phyloP scores from a whole-genome alignment of 2,888 invertebrate genomes.

The Heliconius erato region DNA sequence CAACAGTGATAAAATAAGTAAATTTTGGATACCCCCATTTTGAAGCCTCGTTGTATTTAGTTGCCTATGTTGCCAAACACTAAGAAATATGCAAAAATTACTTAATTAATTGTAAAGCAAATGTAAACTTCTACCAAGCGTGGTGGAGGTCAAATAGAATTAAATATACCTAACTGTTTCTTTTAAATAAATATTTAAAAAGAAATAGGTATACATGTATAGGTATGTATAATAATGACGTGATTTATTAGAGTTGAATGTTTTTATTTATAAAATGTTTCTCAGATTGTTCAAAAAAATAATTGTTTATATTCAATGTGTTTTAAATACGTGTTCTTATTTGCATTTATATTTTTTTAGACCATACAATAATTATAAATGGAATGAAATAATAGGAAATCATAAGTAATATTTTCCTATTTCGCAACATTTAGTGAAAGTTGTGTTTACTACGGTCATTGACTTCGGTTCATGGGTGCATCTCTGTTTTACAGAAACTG shows the following conservation, averaged over 20 bases:
- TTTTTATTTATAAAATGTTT: no score
- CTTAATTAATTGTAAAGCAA: background rate
- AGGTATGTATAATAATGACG: no score
- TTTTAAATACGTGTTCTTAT: background rate
- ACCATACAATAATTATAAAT: background rate
- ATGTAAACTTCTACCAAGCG: slow-evolving; percentile 33
- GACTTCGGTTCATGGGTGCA: slow-evolving; percentile 70
- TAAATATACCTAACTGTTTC: no score
- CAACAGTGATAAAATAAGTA: background rate
- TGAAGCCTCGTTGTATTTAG: background rate
- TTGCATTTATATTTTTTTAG: background rate
- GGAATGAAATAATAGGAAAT: background rate
- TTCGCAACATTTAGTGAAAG: slow-evolving; percentile 70
- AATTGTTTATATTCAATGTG: background rate
- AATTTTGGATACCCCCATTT: background rate
- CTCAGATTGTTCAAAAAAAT: background rate
- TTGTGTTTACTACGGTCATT: slow-evolving; percentile 64
- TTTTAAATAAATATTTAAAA: no score
- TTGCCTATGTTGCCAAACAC: background rate
- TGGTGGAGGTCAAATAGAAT: slow-evolving; percentile 39
- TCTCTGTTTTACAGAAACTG: slow-evolving; percentile 63
- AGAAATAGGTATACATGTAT: no score
- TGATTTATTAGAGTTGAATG: no score
- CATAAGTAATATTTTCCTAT: slow-evolving; percentile 28
- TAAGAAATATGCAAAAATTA: slow-evolving; percentile 16